Evolutionary conservation across 37 sponge, comb jelly and placozoan genomes (phyloP), one percentile per base, ranked within the genome.

Genomic region (Hexactinellida sp.): DNA sequence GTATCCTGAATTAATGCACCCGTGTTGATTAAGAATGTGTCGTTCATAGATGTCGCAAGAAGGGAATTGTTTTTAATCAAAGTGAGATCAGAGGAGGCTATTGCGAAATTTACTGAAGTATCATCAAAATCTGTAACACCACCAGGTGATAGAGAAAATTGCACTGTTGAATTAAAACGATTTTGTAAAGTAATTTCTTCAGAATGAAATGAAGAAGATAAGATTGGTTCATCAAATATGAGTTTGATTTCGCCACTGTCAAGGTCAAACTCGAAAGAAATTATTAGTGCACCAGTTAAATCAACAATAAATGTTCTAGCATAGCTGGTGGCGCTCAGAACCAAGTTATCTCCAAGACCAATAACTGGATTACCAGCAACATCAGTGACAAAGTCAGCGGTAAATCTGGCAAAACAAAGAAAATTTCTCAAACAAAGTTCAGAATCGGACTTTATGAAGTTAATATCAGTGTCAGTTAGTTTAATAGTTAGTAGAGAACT

Each of bases 221-320:
- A 90, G 36, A 95, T 55, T 9, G 94, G 92, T 51, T 95, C 96
- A 71, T 86, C 88, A 85, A 95, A 95, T 38, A 38, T 37, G 32
- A 95, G 86, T 38, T 36, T 47, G 24, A 95, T 30, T 35, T 52
- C 84, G 55, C 93, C 92, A 37, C 54, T 84, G 41, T 54, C 87
- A 0, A 93, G 34, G 36, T 93, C 85, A 38, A 95, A 36, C 13
- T 63, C 28, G 34, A 63, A 63, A 32, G 3, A 7, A 7, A 63
- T 7, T 32, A 94, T n/a, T 0, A 87, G 16, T 34, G 94, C 92
- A 23, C 89, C 36, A 0, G 92, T 88, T 36, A 37, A 47, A 52
- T 94, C 94, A 35, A 86, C 36, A 37, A 88, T 63, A 39, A 92
- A 63, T n/a, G 30, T n/a, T 63, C 30, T 7, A 25, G 76, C 28